phyloP scores from a whole-genome alignment of 2,113 vertebrate species.

The Aspidoscelis tigris region DNA sequence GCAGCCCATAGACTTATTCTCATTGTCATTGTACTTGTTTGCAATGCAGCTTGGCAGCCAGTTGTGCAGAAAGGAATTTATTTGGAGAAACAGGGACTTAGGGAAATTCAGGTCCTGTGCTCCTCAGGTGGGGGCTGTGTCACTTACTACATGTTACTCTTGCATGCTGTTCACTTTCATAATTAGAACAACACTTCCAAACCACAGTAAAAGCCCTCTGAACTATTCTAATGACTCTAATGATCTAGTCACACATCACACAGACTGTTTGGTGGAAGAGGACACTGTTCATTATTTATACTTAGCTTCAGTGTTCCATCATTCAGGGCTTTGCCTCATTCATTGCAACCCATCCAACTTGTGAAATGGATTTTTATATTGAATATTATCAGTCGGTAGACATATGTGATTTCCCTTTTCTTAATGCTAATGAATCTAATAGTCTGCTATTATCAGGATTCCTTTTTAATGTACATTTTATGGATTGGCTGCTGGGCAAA shows the following conservation, averaged over 20 bases:
- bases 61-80: neutral
- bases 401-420: slow-evolving; percentile 55
- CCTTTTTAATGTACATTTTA: slow-evolving; percentile 56
- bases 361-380: slow-evolving; percentile 36
- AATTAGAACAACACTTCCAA: slow-evolving; percentile 1
- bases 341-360: slow-evolving; percentile 44
- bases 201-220: neutral
- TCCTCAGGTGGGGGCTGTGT: neutral
- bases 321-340: slow-evolving; percentile 6
- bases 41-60: neutral
- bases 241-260: slow-evolving; percentile 36
- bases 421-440: slow-evolving; percentile 69
- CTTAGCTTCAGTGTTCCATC: slow-evolving; percentile 30
- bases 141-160: neutral
- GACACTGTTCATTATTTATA: slow-evolving; percentile 52
- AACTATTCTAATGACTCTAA: slow-evolving; percentile 21
- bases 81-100: neutral
- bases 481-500: slow-evolving; percentile 65
- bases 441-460: slow-evolving; percentile 58
- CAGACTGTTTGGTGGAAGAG: slow-evolving; percentile 14
- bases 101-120: neutral
- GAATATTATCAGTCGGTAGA: slow-evolving; percentile 45
- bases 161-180: neutral
- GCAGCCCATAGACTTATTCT: too few species aligned
- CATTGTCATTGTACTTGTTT: too few species aligned